These are phyloP conservation scores for Vidua macroura DNA, from an alignment of 2,113 vertebrate species.

Conservation along the genomic window DNA sequence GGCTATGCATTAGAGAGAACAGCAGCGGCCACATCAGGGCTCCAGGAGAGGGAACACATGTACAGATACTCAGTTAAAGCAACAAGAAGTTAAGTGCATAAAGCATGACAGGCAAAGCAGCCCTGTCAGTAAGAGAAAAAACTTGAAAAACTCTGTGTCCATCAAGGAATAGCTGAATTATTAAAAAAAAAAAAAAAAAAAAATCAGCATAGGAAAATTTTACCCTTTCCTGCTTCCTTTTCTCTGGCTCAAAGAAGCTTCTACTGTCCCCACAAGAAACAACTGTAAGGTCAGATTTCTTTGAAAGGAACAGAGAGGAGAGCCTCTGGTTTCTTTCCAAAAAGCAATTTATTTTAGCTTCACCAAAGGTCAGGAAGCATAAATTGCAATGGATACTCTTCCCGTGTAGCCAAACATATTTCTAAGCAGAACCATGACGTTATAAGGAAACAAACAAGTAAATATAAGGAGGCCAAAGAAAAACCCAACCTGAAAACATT, in stretches of 20 bases:
- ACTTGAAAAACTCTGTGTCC: background rate
- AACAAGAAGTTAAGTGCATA: background rate
- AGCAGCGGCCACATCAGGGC: background rate
- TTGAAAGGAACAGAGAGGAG: background rate
- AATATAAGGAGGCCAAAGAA: background rate
- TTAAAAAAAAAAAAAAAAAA: background rate
- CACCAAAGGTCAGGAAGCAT: slow-evolving; percentile 26
- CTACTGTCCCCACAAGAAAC: background rate
- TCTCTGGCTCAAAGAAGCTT: background rate
- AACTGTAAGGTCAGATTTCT: slow-evolving; percentile 5
- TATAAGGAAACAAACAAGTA: background rate
- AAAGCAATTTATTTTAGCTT: slow-evolving; percentile 33
- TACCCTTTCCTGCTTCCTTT: background rate
- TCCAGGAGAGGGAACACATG: background rate
- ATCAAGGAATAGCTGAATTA: background rate
- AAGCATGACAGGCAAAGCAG: background rate
- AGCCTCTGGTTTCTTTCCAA: slow-evolving; percentile 20
- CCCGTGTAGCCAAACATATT: background rate
- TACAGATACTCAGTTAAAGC: background rate
- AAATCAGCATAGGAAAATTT: background rate
- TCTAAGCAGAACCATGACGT: background rate
- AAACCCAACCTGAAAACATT: background rate
- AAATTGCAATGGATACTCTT: slow-evolving; percentile 15
- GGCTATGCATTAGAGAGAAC: background rate
- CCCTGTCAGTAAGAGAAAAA: background rate